phyloP scores from a whole-genome alignment of 92 coral and sea anemone genomes.

The Bergia puertoricense region DNA sequence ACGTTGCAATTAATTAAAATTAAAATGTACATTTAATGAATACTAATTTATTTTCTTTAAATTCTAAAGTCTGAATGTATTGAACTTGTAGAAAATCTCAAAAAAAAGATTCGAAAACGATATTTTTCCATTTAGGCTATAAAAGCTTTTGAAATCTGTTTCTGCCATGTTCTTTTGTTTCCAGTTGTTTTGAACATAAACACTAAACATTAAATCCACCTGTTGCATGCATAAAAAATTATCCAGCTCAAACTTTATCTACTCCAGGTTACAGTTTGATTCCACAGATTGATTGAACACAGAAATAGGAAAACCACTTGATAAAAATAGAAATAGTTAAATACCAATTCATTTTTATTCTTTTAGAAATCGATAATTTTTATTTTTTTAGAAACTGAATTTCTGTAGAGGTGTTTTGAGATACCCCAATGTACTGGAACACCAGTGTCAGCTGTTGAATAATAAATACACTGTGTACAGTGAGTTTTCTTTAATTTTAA shows the following conservation, averaged over 20 bases:
- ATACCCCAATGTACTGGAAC: not conserved
- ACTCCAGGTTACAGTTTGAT: not conserved
- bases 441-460: not conserved
- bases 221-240: constrained; percentile 21
- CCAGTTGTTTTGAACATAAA: not conserved
- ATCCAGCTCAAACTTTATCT: not conserved
- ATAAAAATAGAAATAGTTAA: not conserved
- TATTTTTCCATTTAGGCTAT: not conserved
- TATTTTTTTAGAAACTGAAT: not conserved
- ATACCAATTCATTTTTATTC: not conserved
- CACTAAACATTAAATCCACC: not conserved
- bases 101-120: too few relatives aligned
- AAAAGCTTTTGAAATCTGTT: not conserved
- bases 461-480: too few relatives aligned
- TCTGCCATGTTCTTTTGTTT: not conserved
- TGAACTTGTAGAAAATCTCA: not conserved
- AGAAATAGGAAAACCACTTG: too few relatives aligned
- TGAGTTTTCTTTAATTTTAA: not conserved
- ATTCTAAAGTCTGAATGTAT: not conserved
- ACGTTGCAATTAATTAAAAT: not conserved
- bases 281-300: not conserved
- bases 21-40: too few relatives aligned
- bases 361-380: too few relatives aligned
- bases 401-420: not conserved
- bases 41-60: not conserved